Evolutionary conservation across 2,113 vertebrate species (phyloP), one percentile per base, ranked within the genome.

Genomic region (Macrotus californicus): DNA sequence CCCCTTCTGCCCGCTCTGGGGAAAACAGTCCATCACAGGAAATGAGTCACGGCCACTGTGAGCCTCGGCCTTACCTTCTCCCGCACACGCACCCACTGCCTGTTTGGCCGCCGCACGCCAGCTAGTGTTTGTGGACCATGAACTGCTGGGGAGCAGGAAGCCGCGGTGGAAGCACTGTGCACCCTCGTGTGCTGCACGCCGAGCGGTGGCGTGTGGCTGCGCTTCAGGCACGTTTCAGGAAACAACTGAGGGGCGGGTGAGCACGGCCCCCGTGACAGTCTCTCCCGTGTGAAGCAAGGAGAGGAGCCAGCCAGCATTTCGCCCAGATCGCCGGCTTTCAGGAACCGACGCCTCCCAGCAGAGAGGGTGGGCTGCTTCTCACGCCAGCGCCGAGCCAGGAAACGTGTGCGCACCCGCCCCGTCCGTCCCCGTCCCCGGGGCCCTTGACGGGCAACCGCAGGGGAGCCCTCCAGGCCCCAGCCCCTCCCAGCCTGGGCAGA

Each of bases 31-130:
- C 19, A 1, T 16, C 3, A 0, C 1, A 1, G 75, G 59, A 39
- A 31, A 50, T 0, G 34, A 46, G 22, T 7, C 0, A 5, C n/a
- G n/a, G 22, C 29, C 0, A 0, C 0, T 1, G 43, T 4, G 0
- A 26, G 10, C 64, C 7, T 8, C 2, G 7, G 21, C 8, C 70
- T 29, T 6, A 0, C 7, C 2, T 3, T 15, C 14, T 6, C 73
- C 48, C 56, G 2, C 1, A 4, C 1, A 0, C 3, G 19, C 3
- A 3, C 46, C 41, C 0, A 2, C 67, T 3, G 11, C 48, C 39
- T 15, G 31, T 5, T 31, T 5, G 21, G 15, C 6, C 11, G 79
- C 19, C 39, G 26, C n/a, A n/a, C n/a, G n/a, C n/a, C n/a, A n/a
- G n/a, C n/a, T n/a, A n/a, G n/a, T n/a, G n/a, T n/a, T n/a, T 24